Base-by-base conservation (phyloP, 2,113 vertebrate species). In the Pedionomus torquatus region DNA sequence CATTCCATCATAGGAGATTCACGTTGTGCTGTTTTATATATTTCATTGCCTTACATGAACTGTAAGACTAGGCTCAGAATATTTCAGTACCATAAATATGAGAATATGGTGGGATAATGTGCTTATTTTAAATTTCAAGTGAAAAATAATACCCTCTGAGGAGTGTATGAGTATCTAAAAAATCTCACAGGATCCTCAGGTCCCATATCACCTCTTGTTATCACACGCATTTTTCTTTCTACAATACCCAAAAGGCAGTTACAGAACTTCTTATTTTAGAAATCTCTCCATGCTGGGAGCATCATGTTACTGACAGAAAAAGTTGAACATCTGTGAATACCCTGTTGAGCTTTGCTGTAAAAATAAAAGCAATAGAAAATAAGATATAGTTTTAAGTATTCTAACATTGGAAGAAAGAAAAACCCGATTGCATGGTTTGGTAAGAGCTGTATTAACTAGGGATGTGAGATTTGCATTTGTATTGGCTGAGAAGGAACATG, bases 351-450 rank as follows among this genome's bases (percentile, higher is more conserved):
- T 85, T 71, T 54, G 19, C 17, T 88, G 33, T 60, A 60, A 85
- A 82, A 66, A 63, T 3, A 57, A 70, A 2, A 76, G 4, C 16
- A 55, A 71, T 11, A 79, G 43, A 87, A 83, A 76, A 30, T 17
- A 78, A 74, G 19, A 46, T 44, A 79, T 3, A 31, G 1, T 55
- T 90, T 71, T 55, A 79, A 68, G 7, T 49, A 39, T 30, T 85
- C 14, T 69, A 21, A 17, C 11, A 30, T 7, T 44, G 17, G 4
- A 76, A n/a, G 43, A 71, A 75, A 82, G 13, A 30, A 44, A 14
- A 41, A 6, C 1, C 26, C 10, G 44, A 7, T n/a, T 4, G 2
- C 28, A 24, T 9, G 10, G 8, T 39, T 48, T 55, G 6, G 6
- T 70, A 33, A 39, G 17, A 68, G 17, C 25, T 88, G 15, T 13